Percentiles rank a stretch among this genome's conserved stretches.
Conservation (phyloP, 2,888 invertebrate genomes). For the Saturnia pavonia region DNA sequence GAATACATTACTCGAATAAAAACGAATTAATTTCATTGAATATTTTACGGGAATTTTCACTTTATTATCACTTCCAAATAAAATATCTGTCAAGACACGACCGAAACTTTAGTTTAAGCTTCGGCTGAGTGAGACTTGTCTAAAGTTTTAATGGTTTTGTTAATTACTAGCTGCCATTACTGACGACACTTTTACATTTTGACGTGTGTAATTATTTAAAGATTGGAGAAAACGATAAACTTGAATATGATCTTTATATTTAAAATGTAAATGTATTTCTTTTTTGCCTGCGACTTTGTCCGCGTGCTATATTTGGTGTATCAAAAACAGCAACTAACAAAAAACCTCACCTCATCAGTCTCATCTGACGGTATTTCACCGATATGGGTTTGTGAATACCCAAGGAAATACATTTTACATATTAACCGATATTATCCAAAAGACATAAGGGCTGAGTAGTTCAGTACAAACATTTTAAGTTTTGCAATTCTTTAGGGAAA, state of each 20-base stretch:
- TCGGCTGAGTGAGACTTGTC: background rate
- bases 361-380: too few species aligned
- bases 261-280: background rate
- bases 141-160: slow-evolving; percentile 9
- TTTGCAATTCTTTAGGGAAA: too few species aligned
- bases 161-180: slow-evolving; percentile 5
- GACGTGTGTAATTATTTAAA: background rate
- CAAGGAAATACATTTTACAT: too few species aligned
- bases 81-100: slow-evolving; percentile 7
- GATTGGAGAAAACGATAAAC: background rate
- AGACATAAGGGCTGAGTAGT: too few species aligned
- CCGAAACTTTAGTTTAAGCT: slow-evolving; percentile 11
- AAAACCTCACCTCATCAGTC: too few species aligned
- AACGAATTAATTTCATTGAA: slow-evolving; percentile 4
- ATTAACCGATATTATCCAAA: too few species aligned
- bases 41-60: slow-evolving; percentile 6
- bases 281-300: too few species aligned
- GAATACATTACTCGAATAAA: slow-evolving; percentile 12
- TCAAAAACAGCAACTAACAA: too few species aligned
- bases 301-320: too few species aligned
- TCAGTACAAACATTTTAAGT: too few species aligned
- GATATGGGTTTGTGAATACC: too few species aligned
- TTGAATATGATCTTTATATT: background rate
- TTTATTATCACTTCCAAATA: slow-evolving; percentile 5
- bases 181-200: slow-evolving; percentile 13